Conservation (phyloP, 2,888 invertebrate genomes). For the Lochmaea crataegi region DNA sequence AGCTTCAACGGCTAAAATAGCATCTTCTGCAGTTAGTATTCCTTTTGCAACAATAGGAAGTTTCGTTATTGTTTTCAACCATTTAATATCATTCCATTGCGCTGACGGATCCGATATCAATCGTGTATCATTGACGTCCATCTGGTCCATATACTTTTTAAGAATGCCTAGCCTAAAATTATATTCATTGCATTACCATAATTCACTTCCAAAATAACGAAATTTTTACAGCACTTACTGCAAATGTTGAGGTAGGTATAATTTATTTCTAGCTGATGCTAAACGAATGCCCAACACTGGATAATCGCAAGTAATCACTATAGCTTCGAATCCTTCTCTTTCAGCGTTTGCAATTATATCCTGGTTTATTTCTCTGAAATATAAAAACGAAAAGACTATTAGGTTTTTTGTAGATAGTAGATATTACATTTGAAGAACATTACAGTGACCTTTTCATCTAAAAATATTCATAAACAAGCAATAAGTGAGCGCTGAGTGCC, state of each 20-base stretch:
- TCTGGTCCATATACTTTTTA: constrained; percentile 4
- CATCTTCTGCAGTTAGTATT: constrained; percentile 81
- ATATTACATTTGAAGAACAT: too few relatives aligned
- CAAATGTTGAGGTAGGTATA: constrained; percentile 83
- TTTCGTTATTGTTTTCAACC: constrained; percentile 82
- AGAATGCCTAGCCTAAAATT: constrained; percentile 16
- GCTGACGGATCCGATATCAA: constrained; percentile 78
- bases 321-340: constrained; percentile 82
- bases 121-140: neutral
- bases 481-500: neutral
- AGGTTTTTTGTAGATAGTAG: too few relatives aligned
- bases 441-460: too few relatives aligned
- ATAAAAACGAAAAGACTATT: neutral
- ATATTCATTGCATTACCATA: too few relatives aligned
- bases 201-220: too few relatives aligned
- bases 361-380: constrained; percentile 73
- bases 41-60: constrained; percentile 90
- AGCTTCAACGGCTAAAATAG: constrained; percentile 76
- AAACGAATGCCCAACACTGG: constrained; percentile 86
- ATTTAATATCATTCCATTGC: constrained; percentile 88
- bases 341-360: constrained; percentile 83
- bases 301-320: constrained; percentile 90
- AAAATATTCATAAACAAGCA: neutral
- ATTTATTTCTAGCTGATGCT: constrained; percentile 86
- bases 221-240: constrained; percentile 65